phyloP scores from a whole-genome alignment of 92 coral and sea anemone genomes.

The Palythoa grandiflora region DNA sequence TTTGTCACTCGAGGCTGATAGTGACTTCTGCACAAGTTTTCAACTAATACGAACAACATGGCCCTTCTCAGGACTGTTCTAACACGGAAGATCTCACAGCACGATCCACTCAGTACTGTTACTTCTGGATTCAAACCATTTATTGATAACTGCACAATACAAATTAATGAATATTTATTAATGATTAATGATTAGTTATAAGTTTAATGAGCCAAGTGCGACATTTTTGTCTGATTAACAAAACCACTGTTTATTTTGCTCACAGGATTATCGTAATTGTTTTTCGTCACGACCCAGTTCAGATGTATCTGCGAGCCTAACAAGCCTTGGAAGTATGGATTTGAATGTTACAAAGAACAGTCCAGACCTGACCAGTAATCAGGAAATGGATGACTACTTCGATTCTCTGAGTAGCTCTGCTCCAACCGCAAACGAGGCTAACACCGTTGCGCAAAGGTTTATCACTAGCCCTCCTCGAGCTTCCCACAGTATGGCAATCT shows the following conservation, averaged over 20 bases:
- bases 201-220: background rate
- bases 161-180: too few species aligned
- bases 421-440: conserved; percentile 75
- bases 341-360: conserved; percentile 28
- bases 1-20: too few species aligned
- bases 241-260: background rate
- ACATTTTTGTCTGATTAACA: background rate
- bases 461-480: conserved; percentile 70
- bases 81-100: too few species aligned
- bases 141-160: too few species aligned
- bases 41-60: too few species aligned
- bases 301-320: conserved; percentile 87
- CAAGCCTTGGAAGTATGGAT: conserved; percentile 90
- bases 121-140: too few species aligned
- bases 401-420: conserved; percentile 75
- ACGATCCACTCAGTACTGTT: too few species aligned
- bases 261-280: conserved; percentile 95
- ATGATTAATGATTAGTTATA: too few species aligned
- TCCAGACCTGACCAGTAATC: conserved; percentile 18
- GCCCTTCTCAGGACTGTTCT: too few species aligned
- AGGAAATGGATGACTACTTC: conserved; percentile 60
- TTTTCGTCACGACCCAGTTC: conserved; percentile 93
- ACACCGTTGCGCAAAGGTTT: conserved; percentile 59
- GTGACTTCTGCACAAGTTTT: too few species aligned
- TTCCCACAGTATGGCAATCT: conserved; percentile 62